Conservation (phyloP, 1,140 invertebrate genomes). For the Ips nitidus region DNA sequence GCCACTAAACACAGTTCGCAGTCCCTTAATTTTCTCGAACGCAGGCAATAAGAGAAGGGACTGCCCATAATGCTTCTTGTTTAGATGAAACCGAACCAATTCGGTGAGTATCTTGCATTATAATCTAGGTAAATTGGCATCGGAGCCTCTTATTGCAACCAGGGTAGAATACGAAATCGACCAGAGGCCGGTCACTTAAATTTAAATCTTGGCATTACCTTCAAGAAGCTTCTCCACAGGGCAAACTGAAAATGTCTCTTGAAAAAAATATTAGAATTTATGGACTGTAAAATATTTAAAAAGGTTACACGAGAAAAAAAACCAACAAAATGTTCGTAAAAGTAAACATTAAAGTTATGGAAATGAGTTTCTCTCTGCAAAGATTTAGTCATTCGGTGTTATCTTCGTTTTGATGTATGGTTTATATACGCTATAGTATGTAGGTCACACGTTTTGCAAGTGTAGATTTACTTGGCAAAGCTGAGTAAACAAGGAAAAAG, state of each 20-base stretch:
- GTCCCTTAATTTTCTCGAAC: neutral
- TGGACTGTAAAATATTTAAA: neutral
- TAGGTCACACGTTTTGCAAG: neutral
- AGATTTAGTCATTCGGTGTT: neutral
- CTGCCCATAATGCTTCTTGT: neutral
- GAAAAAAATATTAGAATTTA: neutral
- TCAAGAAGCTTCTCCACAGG: neutral
- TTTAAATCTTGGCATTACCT: neutral
- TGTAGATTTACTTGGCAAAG: no score
- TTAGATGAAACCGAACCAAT: neutral
- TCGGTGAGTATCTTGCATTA: neutral
- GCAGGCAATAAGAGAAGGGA: neutral
- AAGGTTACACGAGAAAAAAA: neutral
- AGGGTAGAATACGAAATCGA: neutral
- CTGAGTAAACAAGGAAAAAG: no score
- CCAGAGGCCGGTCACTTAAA: neutral
- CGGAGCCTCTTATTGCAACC: neutral
- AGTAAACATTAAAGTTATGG: constrained; percentile 3
- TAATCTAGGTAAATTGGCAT: constrained; percentile 2
- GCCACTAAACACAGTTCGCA: constrained; percentile 1
- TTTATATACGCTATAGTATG: neutral
- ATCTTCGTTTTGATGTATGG: neutral
- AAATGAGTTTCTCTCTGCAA: neutral
- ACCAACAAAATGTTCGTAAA: constrained; percentile 1
- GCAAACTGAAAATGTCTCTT: neutral